A percentile compares a stretch with the other conserved stretches of the same genome.
These are phyloP conservation scores for Gobio gobio DNA, from an alignment of 2,113 vertebrate species.

Conservation along the genomic window DNA sequence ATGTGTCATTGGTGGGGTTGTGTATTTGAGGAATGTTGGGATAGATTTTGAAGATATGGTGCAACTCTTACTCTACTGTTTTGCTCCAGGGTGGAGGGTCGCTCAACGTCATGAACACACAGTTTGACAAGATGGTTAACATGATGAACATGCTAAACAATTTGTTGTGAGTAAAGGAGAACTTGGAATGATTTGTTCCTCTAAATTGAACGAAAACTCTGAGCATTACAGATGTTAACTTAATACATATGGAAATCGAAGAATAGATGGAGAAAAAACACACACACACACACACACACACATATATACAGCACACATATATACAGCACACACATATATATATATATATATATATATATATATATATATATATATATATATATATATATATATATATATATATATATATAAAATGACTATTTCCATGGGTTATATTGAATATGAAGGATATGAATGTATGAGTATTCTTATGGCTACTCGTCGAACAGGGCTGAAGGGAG, in stretches of 20 bases:
- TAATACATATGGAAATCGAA: background rate
- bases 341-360: no score
- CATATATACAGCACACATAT: no score
- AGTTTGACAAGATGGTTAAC: constrained; percentile 89
- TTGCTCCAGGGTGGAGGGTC: constrained; percentile 86
- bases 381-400: background rate
- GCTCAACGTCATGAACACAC: constrained; percentile 87
- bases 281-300: no score
- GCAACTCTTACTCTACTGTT: constrained; percentile 83
- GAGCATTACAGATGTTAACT: background rate
- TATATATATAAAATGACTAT: background rate
- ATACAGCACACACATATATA: no score
- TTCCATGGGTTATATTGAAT: background rate
- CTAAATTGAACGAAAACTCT: background rate
- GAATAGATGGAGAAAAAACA: background rate
- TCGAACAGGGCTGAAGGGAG: constrained; percentile 82
- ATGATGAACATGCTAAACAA: constrained; percentile 92
- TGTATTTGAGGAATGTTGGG: background rate
- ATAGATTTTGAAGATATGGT: background rate
- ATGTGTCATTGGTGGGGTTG: background rate
- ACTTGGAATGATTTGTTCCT: background rate
- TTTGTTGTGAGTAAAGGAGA: constrained; percentile 81
- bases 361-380: no score
- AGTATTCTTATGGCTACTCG: constrained; percentile 85
- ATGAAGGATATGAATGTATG: constrained; percentile 96